Percentiles rank a stretch among this genome's conserved stretches.
Conservation (phyloP, 2,888 invertebrate genomes). For the Harpagoxenus sublaevis region DNA sequence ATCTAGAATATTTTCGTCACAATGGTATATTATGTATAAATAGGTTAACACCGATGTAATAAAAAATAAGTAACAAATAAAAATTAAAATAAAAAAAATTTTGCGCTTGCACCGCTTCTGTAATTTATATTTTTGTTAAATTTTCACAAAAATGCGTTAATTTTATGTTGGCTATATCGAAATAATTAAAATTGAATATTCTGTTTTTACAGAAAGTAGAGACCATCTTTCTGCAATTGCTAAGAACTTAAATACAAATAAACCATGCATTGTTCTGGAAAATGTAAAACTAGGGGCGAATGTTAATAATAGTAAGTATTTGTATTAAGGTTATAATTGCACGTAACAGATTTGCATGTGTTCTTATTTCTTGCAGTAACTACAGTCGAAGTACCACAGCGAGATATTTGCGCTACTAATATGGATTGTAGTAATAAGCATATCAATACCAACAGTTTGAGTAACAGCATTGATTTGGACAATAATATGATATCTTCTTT, state of each 20-base stretch:
- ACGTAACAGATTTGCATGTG: not conserved
- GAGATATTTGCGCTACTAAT: not conserved
- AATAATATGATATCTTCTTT: not conserved
- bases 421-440: not conserved
- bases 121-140: no score
- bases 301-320: not conserved
- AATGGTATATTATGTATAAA: not conserved
- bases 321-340: no score
- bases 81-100: no score
- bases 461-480: not conserved
- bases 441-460: not conserved
- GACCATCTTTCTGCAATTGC: not conserved
- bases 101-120: no score
- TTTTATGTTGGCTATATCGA: not conserved
- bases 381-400: not conserved
- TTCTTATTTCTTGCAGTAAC: not conserved
- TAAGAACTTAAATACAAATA: conserved; percentile 7
- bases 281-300: not conserved
- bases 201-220: conserved; percentile 12
- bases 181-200: not conserved
- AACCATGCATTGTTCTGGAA: not conserved
- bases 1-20: not conserved
- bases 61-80: no score
- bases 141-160: not conserved
- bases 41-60: not conserved